phyloP scores from a whole-genome alignment of 2,888 invertebrate genomes.

The Pediacus dermestoides region DNA sequence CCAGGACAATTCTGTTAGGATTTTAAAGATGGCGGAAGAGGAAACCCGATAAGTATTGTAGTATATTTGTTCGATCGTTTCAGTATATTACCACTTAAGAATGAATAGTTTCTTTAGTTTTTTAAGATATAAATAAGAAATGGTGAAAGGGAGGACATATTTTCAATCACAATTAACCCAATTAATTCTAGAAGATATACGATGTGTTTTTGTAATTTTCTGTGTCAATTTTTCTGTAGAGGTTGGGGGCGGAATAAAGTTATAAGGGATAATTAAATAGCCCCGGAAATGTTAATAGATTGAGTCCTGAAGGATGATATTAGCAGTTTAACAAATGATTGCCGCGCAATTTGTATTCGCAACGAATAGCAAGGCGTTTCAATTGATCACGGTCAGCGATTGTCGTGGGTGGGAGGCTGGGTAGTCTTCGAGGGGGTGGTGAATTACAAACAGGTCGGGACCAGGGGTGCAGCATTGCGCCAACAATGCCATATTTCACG shows the following conservation, averaged over 20 bases:
- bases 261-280: conserved; percentile 32
- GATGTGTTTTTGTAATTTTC: no score
- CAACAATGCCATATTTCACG: conserved; percentile 46
- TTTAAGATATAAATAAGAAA: no score
- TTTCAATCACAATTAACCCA: no score
- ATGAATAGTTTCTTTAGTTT: no score
- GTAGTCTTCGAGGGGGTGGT: conserved; percentile 9
- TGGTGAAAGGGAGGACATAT: no score
- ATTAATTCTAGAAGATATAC: no score
- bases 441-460: conserved; percentile 9
- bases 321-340: conserved; percentile 41
- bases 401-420: conserved; percentile 20
- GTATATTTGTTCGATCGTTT: no score
- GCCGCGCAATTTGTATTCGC: conserved; percentile 39
- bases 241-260: conserved; percentile 19
- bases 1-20: no score
- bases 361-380: conserved; percentile 31
- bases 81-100: no score
- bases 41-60: no score
- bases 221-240: no score
- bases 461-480: conserved; percentile 4
- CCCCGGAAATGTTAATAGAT: conserved; percentile 37
- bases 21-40: no score
- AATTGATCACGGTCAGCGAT: conserved; percentile 41
- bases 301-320: conserved; percentile 37